Percentiles rank a stretch among this genome's conserved stretches.
phyloP scores from a whole-genome alignment of 2,888 invertebrate species.

The Melipona bicolor region DNA sequence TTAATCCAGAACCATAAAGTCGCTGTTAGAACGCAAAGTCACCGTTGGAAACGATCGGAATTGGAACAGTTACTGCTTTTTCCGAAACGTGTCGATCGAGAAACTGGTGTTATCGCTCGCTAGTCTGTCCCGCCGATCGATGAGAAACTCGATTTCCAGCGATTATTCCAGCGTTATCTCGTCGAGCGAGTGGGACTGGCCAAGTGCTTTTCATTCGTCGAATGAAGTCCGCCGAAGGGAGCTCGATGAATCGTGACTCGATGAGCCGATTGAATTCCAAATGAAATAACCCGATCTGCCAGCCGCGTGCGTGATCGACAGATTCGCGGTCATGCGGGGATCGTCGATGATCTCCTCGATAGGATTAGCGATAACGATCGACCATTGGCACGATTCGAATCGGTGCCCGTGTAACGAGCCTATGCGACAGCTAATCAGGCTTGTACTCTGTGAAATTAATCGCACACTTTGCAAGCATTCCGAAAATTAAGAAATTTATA shows the following conservation, averaged over 20 bases:
- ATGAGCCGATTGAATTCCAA: background rate
- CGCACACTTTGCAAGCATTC: background rate
- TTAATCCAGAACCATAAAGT: no score
- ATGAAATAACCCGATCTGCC: background rate
- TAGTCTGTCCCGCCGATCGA: no score
- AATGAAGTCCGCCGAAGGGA: background rate
- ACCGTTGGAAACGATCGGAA: no score
- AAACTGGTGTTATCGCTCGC: no score
- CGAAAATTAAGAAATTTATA: no score
- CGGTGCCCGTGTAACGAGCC: conserved; percentile 19
- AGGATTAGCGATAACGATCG: conserved; percentile 35
- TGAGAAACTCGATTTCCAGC: background rate
- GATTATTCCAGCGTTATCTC: background rate
- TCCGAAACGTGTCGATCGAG: no score
- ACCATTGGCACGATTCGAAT: conserved; percentile 45
- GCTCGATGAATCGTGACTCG: background rate
- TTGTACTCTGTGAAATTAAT: conserved; percentile 1
- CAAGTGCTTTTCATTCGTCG: background rate
- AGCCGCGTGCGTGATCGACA: background rate
- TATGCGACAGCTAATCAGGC: background rate
- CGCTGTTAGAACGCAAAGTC: no score
- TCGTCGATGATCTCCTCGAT: background rate
- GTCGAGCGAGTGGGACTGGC: background rate
- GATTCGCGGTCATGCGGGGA: background rate
- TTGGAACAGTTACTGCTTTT: no score